A percentile compares a stretch with the other conserved stretches of the same genome.
These are phyloP conservation scores for Coregonus suidteri DNA, from an alignment of 2,797 vertebrate genomes.

Conservation along the genomic window DNA sequence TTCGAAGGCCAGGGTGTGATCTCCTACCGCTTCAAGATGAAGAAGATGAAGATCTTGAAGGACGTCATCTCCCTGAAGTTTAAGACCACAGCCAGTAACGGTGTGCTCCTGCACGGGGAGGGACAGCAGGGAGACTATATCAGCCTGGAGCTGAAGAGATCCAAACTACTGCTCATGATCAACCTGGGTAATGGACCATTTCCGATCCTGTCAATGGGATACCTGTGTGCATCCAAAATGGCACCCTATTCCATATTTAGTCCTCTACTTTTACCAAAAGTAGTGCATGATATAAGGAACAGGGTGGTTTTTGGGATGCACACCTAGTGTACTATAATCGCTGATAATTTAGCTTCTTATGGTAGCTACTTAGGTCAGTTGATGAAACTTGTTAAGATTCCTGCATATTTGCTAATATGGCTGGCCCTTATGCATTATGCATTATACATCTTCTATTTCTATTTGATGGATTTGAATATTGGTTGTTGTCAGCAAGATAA, in stretches of 20 bases:
- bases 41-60: conserved; percentile 92
- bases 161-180: conserved; percentile 86
- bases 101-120: conserved; percentile 90
- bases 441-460: background rate
- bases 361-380: background rate
- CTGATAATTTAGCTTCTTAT: background rate
- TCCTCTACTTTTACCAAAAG: background rate
- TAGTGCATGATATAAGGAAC: no score
- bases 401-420: background rate
- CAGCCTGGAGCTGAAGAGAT: conserved; percentile 86
- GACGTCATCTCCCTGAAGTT: conserved; percentile 93
- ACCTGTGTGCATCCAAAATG: background rate
- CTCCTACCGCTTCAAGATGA: conserved; percentile 91
- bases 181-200: conserved; percentile 83
- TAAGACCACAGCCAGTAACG: conserved; percentile 86
- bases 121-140: conserved; percentile 97
- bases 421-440: background rate
- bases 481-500: background rate
- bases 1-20: conserved; percentile 91
- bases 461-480: background rate
- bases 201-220: background rate
- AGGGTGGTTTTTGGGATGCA: background rate
- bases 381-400: background rate
- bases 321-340: background rate
- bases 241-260: background rate